These are phyloP conservation scores for Pammene aurita DNA, from an alignment of 2,888 invertebrate species.

Conservation along the genomic window DNA sequence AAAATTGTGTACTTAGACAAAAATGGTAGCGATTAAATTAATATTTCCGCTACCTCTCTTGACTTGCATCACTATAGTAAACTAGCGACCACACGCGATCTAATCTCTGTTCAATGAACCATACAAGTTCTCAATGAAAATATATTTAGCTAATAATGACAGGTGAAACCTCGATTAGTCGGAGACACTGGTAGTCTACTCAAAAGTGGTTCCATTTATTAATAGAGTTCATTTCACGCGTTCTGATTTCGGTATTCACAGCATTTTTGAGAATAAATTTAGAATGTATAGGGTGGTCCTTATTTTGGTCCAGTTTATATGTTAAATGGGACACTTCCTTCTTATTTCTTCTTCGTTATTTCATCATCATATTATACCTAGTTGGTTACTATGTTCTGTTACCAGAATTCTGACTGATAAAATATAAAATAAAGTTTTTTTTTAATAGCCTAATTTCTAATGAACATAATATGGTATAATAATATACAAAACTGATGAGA, in stretches of 20 bases:
- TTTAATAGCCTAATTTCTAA: too few species aligned
- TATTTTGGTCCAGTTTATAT: too few species aligned
- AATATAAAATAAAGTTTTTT: too few species aligned
- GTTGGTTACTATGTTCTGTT: too few species aligned
- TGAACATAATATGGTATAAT: too few species aligned
- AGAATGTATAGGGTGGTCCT: not conserved
- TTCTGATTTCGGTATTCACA: not conserved
- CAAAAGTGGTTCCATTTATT: conserved; percentile 10
- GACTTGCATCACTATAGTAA: not conserved
- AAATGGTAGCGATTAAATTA: too few species aligned
- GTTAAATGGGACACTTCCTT: too few species aligned
- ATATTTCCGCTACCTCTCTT: conserved; percentile 12
- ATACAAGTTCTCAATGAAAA: conserved; percentile 38
- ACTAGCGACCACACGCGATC: conserved; percentile 39
- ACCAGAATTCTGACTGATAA: too few species aligned
- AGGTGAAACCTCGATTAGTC: not conserved
- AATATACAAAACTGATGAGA: too few species aligned
- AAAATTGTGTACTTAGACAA: too few species aligned
- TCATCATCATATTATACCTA: too few species aligned
- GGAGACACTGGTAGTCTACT: conserved; percentile 2
- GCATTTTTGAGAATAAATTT: not conserved
- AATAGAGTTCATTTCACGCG: conserved; percentile 3
- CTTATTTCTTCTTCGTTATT: too few species aligned
- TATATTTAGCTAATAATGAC: conserved; percentile 38
- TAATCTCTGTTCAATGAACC: conserved; percentile 40